Percentiles rank a stretch among this genome's conserved stretches.
Evolutionary conservation across 2,888 invertebrate genomes (phyloP).

Genomic region (Epistrophe grossulariae): DNA sequence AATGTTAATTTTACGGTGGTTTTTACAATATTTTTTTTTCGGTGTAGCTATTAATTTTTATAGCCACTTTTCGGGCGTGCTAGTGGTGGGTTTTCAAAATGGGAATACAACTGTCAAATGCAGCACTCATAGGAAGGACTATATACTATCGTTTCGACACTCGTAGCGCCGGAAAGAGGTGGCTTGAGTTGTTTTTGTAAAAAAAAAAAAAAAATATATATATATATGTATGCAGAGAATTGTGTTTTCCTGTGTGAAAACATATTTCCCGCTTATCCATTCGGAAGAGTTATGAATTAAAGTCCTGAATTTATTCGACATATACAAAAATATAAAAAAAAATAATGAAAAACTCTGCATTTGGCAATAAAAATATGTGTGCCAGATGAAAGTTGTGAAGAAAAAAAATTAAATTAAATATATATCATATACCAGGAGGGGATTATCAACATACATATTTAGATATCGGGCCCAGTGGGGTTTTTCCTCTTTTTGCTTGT

Average conservation of each 20-base stretch:
- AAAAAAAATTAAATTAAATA: constrained; percentile 13
- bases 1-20: no score
- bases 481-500: no score
- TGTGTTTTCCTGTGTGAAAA: constrained; percentile 69
- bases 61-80: constrained; percentile 39
- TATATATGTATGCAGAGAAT: constrained; percentile 31
- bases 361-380: constrained; percentile 48
- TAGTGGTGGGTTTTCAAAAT: background rate
- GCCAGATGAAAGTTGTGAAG: background rate
- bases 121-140: constrained; percentile 41
- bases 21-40: no score
- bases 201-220: background rate
- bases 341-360: constrained; percentile 35
- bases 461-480: no score
- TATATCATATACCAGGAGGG: background rate
- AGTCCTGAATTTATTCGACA: constrained; percentile 55
- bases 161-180: background rate
- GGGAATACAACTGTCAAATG: constrained; percentile 63
- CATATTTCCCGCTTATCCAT: constrained; percentile 69
- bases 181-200: background rate
- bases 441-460: background rate
- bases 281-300: constrained; percentile 69
- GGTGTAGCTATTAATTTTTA: constrained; percentile 68
- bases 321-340: constrained; percentile 7
- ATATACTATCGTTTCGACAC: constrained; percentile 26